Conservation (phyloP, 2,797 vertebrate species). For the Fistularia tabacaria region DNA sequence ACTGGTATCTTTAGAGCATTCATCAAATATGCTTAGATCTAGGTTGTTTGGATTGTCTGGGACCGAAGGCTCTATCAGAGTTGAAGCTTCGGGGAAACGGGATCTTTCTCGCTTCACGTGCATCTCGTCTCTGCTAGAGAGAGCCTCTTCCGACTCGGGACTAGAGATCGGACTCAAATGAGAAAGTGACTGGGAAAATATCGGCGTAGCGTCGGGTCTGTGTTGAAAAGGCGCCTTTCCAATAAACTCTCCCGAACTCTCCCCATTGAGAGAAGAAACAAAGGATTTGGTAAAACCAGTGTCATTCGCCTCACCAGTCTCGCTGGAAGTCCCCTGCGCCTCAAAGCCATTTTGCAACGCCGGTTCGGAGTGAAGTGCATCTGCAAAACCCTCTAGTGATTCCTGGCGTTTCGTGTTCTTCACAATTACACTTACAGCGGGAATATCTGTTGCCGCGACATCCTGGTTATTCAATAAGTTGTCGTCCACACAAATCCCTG, state of each 20-base stretch:
- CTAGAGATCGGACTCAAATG: constrained; percentile 92
- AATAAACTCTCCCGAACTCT: constrained; percentile 73
- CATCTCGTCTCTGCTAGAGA: constrained; percentile 70
- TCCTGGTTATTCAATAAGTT: constrained; percentile 76
- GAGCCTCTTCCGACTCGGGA: constrained; percentile 82
- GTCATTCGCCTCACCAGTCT: constrained; percentile 66
- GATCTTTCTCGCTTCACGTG: constrained; percentile 76
- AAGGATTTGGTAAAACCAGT: constrained; percentile 81
- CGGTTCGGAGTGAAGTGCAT: constrained; percentile 73
- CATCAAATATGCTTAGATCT: constrained; percentile 82
- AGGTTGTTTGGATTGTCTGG: constrained; percentile 71
- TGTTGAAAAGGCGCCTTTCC: constrained; percentile 75
- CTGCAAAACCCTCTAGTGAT: constrained; percentile 77
- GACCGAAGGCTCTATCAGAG: constrained; percentile 73
- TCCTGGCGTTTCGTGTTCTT: constrained; percentile 95
- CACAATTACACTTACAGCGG: constrained; percentile 92
- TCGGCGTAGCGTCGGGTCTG: constrained; percentile 78
- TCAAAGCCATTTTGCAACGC: constrained; percentile 88
- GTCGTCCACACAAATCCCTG: constrained; percentile 85
- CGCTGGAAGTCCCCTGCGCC: constrained; percentile 68
- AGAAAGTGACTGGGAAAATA: constrained; percentile 83
- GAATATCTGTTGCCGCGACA: constrained; percentile 76
- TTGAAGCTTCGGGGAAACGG: constrained; percentile 73
- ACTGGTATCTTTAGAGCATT: constrained; percentile 77
- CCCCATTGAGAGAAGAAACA: constrained; percentile 83